Evolutionary conservation across 2,797 vertebrate genomes (phyloP).

Genomic region (Hybognathus amarus): DNA sequence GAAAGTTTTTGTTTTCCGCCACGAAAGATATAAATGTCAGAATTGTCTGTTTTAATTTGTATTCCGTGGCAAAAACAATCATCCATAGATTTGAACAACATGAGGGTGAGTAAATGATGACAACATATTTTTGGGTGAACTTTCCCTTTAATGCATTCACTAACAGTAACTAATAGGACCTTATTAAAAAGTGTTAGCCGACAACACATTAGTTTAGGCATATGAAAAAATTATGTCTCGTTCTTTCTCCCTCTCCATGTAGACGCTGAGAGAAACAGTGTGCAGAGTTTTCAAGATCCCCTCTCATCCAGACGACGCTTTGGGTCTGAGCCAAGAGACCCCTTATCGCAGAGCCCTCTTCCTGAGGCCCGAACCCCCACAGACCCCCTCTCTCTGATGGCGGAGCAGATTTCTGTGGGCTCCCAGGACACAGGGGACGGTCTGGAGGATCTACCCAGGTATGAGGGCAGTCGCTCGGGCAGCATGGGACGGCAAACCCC

Average conservation of each 20-base stretch:
- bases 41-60: no score
- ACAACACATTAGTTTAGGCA: not conserved
- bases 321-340: slow-evolving; percentile 46
- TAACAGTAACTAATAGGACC: not conserved
- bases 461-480: slow-evolving; percentile 38
- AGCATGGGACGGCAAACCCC: slow-evolving; percentile 67
- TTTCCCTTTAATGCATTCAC: not conserved
- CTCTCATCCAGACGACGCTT: slow-evolving; percentile 66
- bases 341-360: slow-evolving; percentile 40
- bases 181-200: not conserved
- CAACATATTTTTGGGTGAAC: not conserved
- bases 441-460: slow-evolving; percentile 50
- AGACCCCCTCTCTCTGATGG: slow-evolving; percentile 49
- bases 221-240: not conserved
- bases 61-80: no score
- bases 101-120: not conserved
- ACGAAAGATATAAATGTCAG: no score
- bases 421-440: slow-evolving; percentile 58
- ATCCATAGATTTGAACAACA: not conserved
- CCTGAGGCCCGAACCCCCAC: not conserved
- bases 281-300: slow-evolving; percentile 76
- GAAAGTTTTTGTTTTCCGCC: no score
- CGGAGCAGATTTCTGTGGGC: slow-evolving; percentile 49
- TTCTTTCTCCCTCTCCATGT: slow-evolving; percentile 35
- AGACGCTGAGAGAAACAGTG: slow-evolving; percentile 81